Conservation (phyloP, 1,140 invertebrate genomes). For the Idris sp. region DNA sequence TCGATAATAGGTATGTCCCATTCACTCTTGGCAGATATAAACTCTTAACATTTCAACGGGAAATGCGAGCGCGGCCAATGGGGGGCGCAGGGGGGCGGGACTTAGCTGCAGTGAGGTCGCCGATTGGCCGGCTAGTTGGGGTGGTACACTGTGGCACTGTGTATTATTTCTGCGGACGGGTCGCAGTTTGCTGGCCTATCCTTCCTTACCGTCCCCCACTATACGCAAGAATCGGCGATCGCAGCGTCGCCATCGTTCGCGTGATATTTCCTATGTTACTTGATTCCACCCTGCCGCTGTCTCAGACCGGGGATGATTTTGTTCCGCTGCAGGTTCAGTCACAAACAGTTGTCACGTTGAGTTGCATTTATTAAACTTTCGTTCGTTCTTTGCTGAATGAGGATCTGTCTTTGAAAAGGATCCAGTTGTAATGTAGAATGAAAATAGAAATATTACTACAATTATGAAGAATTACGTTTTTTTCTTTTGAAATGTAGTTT, state of each 20-base stretch:
- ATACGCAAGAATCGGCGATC: constrained; percentile 33
- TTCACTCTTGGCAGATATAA: constrained; percentile 70
- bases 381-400: background rate
- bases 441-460: too few relatives aligned
- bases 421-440: too few relatives aligned
- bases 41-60: constrained; percentile 73
- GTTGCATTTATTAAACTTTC: constrained; percentile 23
- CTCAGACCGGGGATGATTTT: constrained; percentile 3
- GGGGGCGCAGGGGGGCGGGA: constrained; percentile 60
- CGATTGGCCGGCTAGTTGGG: constrained; percentile 68
- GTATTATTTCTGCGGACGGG: constrained; percentile 75
- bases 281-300: constrained; percentile 27
- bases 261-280: constrained; percentile 44
- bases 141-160: constrained; percentile 77
- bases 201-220: constrained; percentile 59
- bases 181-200: constrained; percentile 68
- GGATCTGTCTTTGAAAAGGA: too few relatives aligned
- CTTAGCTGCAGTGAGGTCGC: constrained; percentile 8
- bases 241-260: constrained; percentile 50
- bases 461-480: too few relatives aligned
- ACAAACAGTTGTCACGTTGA: constrained; percentile 3
- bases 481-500: too few relatives aligned
- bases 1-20: constrained; percentile 68
- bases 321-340: constrained; percentile 7
- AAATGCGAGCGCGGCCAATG: constrained; percentile 63